These are phyloP conservation scores for Sialia sialis DNA, from an alignment of 2,113 vertebrate species.

Conservation along the genomic window DNA sequence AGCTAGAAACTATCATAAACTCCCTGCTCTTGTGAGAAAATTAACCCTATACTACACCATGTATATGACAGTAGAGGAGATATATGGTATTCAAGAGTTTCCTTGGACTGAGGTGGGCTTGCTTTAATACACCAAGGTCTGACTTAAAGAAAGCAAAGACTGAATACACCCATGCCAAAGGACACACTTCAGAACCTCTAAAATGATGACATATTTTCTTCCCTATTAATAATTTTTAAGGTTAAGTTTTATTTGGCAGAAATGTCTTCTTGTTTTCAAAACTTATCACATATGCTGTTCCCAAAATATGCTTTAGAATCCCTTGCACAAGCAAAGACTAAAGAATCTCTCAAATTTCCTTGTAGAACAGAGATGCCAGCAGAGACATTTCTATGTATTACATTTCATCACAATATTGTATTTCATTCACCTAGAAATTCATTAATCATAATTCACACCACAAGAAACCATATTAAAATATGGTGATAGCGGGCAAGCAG, in stretches of 20 bases:
- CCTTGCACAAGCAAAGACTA: neutral
- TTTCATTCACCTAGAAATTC: constrained; percentile 43
- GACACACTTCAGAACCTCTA: neutral
- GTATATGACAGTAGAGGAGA: neutral
- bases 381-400: constrained; percentile 15
- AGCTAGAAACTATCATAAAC: neutral
- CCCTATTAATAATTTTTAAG: neutral
- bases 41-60: neutral
- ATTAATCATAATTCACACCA: constrained; percentile 42
- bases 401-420: constrained; percentile 26
- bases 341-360: neutral
- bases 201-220: neutral
- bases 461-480: constrained; percentile 16
- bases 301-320: neutral
- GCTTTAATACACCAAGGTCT: neutral
- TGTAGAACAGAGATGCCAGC: neutral
- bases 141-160: neutral
- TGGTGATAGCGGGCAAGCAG: neutral
- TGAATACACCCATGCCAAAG: neutral
- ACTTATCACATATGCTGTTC: neutral
- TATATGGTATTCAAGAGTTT: neutral
- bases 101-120: neutral
- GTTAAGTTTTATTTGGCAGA: neutral
- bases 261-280: neutral
- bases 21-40: neutral